Percentiles rank a stretch among this genome's conserved stretches.
Evolutionary conservation across 2,888 invertebrate genomes (phyloP).

Genomic region (Apamea crenata): DNA sequence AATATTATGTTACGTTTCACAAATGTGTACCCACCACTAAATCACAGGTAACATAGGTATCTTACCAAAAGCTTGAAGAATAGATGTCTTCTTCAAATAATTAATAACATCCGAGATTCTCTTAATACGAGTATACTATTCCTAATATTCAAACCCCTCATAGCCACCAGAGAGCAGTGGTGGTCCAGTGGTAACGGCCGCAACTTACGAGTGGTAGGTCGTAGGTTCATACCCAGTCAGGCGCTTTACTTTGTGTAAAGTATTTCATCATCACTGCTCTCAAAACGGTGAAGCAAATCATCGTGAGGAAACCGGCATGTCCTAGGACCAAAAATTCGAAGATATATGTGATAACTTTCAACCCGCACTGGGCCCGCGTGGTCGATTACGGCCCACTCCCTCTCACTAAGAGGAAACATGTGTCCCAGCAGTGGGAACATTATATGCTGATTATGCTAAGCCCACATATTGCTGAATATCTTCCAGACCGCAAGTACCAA

Average conservation of each 20-base stretch:
- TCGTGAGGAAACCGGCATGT: background rate
- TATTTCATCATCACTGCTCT: background rate
- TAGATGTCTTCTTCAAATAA: background rate
- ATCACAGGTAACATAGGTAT: background rate
- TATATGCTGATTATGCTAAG: background rate
- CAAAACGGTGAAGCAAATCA: background rate
- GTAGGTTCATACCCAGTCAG: background rate
- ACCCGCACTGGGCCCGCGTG: too few relatives aligned
- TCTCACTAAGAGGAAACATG: background rate
- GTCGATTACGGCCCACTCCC: background rate
- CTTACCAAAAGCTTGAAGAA: background rate
- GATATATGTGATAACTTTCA: background rate
- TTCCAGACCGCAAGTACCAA: slow-evolving; percentile 82
- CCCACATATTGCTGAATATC: too few relatives aligned
- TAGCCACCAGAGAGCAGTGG: too few relatives aligned
- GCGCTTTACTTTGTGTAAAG: background rate
- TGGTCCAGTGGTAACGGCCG: too few relatives aligned
- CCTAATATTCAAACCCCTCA: too few relatives aligned
- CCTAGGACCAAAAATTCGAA: background rate
- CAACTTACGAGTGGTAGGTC: too few relatives aligned
- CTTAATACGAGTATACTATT: background rate
- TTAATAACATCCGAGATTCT: background rate
- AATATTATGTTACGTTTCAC: background rate
- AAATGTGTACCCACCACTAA: background rate
- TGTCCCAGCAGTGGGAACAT: background rate